Evolutionary conservation across 2,888 invertebrate genomes (phyloP), one percentile per base, ranked within the genome.

Genomic region (Byasa hedistus): DNA sequence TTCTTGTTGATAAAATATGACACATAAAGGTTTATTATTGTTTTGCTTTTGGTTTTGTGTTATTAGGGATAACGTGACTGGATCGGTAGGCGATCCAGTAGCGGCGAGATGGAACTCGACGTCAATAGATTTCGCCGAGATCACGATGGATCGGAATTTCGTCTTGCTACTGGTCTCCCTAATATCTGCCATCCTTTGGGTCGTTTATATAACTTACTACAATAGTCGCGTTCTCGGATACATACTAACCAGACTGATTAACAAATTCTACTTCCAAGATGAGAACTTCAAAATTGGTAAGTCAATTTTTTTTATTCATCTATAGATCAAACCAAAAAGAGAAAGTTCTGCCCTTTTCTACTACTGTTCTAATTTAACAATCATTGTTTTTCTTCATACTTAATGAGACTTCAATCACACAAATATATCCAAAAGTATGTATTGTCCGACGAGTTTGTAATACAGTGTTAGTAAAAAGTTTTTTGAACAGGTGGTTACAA

Each of bases 131-230:
- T 89, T 93, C 70, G 84, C 94, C 73, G 94, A 96, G 73, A 94
- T 96, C 78, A 92, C 96, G 73, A 87, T 90, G 94, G 96, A 97
- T 87, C 94, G 95, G 76, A 96, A 96, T 81, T 87, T 94, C 86
- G 93, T 92, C 75, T 95, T 95, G 92, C 92, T 97, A 72, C 92
- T 98, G 27, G 95, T 95, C 76, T 97, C 97, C 68, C 92, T 98
- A 61, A 93, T 96, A 74, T 95, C 96, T 69, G 96, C 96, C 24
- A 96, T 97, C 80, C 93, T 95, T 52, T 99, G 98, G 98, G 94
- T 98, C 62, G 96, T 98, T 73, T 99, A 98, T 88, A 96, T 98
- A 78, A 96, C 97, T 0, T 98, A 97, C 89, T 99, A 98, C 91
- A 98, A 98, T 86, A 98, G 98, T 64, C 94, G 98, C 70, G 94